These are phyloP conservation scores for Melitaea cinxia DNA, from an alignment of 1,140 invertebrate genomes.

Conservation along the genomic window DNA sequence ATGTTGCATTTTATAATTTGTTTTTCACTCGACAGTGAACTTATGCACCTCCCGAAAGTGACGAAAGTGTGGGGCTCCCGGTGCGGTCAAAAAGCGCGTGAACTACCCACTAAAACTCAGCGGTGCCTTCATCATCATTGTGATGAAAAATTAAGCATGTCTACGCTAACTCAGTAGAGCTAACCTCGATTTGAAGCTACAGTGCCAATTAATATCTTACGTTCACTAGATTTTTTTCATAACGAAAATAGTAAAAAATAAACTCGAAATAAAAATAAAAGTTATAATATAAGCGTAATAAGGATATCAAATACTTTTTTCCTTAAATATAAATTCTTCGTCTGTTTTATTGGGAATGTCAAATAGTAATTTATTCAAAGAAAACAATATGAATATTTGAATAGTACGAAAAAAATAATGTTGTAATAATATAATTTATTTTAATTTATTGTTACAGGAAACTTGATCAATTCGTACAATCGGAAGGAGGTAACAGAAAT, in stretches of 20 bases:
- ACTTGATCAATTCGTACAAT: background rate
- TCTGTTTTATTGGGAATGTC: background rate
- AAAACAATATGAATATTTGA: slow-evolving; percentile 26
- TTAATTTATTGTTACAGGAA: slow-evolving; percentile 17
- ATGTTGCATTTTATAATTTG: too few relatives aligned
- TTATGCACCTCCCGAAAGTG: too few relatives aligned
- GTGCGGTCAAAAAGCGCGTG: too few relatives aligned
- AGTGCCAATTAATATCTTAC: too few relatives aligned
- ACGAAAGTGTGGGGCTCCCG: too few relatives aligned
- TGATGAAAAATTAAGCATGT: too few relatives aligned
- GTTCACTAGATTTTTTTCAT: too few relatives aligned
- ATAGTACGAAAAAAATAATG: slow-evolving; percentile 15
- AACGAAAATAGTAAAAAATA: background rate
- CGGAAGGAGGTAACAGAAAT: slow-evolving; percentile 8
- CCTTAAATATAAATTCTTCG: background rate
- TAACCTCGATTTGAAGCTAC: too few relatives aligned
- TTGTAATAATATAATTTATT: slow-evolving; percentile 24
- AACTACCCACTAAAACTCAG: too few relatives aligned
- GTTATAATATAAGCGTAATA: background rate
- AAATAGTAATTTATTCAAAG: background rate
- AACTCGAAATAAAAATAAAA: background rate
- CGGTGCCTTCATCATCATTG: too few relatives aligned
- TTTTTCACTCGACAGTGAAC: too few relatives aligned
- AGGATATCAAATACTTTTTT: background rate
- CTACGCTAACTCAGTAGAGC: too few relatives aligned